Base-by-base conservation (phyloP, 2,113 vertebrate species). In the Odocoileus hemionus region DNA sequence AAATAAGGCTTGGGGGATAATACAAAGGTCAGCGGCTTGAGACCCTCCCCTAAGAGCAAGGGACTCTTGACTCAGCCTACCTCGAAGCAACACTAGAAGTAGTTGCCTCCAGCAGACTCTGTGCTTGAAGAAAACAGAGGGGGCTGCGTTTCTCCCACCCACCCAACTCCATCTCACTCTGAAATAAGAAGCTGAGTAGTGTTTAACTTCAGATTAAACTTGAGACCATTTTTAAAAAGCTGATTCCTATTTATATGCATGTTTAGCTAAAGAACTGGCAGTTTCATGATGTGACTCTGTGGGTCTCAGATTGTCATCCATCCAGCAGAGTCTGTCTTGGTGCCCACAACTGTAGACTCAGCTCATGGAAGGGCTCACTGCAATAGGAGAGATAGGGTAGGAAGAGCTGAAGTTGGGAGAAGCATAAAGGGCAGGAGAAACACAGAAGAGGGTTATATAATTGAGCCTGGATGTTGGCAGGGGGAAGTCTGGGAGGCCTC, bases 101-200 rank as follows among this genome's bases (percentile, higher is more conserved):
- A 19, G 47, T 4, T 7, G 6, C 36, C 58, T 89, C 58, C 23
- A 2, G 2, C 2, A 50, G 28, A n/a, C 79, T 78, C 23, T 30
- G 8, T 11, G 45, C 30, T 57, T 64, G 55, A 47, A 74, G 36
- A 47, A 47, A 83, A 23, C 14, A 39, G 1, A 16, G 23, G 21
- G 19, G 4, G 7, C 6, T 60, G 3, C 2, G 0, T 13, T n/a
- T 19, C 6, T 39, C 58, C 4, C 8, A 50, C 5, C 9, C 13
- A 50, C 14, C 45, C 82, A 67, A 14, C 45, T 84, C 76, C 19
- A n/a, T 12, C 87, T 91, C 58, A 58, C 28, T 39, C 55, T 16
- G 36, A 89, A 86, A 64, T 23, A 36, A 17, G 25, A 94, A 89
- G 15, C 21, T 7, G 19, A 11, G 7, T 23, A 78, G 54, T 45